A percentile compares a stretch with the other conserved stretches of the same genome.
phyloP scores from a whole-genome alignment of 1,140 invertebrate genomes.

The Magallana gigas region DNA sequence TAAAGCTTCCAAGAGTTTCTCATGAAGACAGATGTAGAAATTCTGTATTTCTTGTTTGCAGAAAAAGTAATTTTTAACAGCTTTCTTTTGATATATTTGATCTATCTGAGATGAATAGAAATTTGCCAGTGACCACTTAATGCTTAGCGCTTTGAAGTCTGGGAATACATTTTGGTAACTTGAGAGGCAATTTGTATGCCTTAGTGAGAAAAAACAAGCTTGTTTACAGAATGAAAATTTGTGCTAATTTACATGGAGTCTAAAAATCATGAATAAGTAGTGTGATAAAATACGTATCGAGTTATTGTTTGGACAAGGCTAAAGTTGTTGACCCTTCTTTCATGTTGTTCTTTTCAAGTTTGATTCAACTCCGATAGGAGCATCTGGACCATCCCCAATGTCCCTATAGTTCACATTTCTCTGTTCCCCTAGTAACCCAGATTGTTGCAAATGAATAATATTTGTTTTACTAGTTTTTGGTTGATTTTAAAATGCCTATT shows the following conservation, averaged over 20 bases:
- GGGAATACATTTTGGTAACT: constrained; percentile 25
- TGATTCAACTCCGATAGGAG: background rate
- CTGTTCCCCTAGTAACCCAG: constrained; percentile 9
- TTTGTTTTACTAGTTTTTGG: too few species aligned
- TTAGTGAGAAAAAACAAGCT: constrained; percentile 36
- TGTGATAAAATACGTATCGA: constrained; percentile 36
- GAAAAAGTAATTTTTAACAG: constrained; percentile 37
- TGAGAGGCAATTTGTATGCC: constrained; percentile 39
- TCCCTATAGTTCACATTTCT: background rate
- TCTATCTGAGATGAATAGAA: constrained; percentile 37
- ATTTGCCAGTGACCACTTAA: constrained; percentile 42
- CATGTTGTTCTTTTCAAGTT: constrained; percentile 19
- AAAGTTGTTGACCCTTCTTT: constrained; percentile 35
- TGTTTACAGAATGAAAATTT: constrained; percentile 39
- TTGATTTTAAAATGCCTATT: too few species aligned
- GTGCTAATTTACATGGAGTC: constrained; percentile 40
- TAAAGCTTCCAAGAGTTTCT: constrained; percentile 32
- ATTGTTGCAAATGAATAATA: background rate
- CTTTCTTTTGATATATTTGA: constrained; percentile 41
- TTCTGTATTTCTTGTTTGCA: constrained; percentile 34
- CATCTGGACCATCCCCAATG: constrained; percentile 7
- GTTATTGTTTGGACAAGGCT: constrained; percentile 37
- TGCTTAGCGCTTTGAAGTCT: constrained; percentile 21
- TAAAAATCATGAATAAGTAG: constrained; percentile 32
- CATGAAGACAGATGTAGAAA: constrained; percentile 27